Percentiles rank a stretch among this genome's conserved stretches.
Conservation (phyloP, 2,797 vertebrate species). For the Gobionotothen gibberifrons region DNA sequence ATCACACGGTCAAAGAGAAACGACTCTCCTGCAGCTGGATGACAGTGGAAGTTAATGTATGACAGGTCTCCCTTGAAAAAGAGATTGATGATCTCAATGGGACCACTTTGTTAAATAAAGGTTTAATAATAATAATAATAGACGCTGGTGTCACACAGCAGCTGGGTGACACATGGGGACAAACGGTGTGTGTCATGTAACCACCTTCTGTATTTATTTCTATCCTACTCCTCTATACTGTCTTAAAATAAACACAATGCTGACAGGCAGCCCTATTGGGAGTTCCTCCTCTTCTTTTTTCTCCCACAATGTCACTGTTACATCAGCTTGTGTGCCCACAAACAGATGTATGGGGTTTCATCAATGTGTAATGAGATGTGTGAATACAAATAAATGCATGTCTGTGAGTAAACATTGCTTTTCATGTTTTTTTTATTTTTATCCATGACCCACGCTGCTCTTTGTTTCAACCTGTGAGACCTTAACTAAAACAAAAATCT, state of each 20-base stretch:
- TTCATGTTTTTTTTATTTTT: conserved; percentile 28
- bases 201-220: conserved; percentile 28
- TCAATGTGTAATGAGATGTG: conserved; percentile 63
- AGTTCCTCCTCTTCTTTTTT: conserved; percentile 30
- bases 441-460: conserved; percentile 28
- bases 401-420: conserved; percentile 59
- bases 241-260: conserved; percentile 52
- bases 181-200: conserved; percentile 9
- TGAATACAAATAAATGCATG: conserved; percentile 63
- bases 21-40: conserved; percentile 15
- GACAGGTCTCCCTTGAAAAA: too few relatives aligned
- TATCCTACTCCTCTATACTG: conserved; percentile 18
- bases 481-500: conserved; percentile 32
- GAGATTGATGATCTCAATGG: too few relatives aligned
- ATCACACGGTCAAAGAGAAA: conserved; percentile 34
- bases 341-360: conserved; percentile 32
- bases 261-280: conserved; percentile 43
- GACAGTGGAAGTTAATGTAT: conserved; percentile 15
- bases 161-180: conserved; percentile 1
- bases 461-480: conserved; percentile 53
- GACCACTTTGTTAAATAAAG: too few relatives aligned
- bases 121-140: too few relatives aligned
- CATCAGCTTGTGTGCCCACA: conserved; percentile 37
- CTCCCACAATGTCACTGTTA: conserved; percentile 40
- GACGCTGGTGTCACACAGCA: conserved; percentile 13